Percentiles rank a stretch among this genome's conserved stretches.
These are phyloP conservation scores for Diarsia rubi DNA, from an alignment of 2,888 invertebrate genomes.

Conservation along the genomic window DNA sequence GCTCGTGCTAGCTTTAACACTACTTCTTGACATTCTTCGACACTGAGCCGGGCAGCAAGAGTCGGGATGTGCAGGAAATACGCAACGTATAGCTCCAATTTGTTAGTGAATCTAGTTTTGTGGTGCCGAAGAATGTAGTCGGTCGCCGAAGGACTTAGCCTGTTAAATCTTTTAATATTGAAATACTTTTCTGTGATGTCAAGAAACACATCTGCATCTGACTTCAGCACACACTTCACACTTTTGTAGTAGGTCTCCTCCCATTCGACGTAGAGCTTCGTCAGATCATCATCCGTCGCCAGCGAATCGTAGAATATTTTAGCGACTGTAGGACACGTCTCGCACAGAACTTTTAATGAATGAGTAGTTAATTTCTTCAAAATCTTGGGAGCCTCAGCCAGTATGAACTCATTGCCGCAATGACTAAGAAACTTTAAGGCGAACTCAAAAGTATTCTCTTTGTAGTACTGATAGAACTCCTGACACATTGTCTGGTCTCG, in stretches of 20 bases:
- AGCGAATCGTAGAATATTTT: constrained; percentile 75
- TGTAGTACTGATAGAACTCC: constrained; percentile 78
- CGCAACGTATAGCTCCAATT: constrained; percentile 76
- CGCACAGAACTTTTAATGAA: constrained; percentile 76
- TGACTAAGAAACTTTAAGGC: constrained; percentile 74
- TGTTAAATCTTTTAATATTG: constrained; percentile 46
- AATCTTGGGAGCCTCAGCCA: constrained; percentile 68
- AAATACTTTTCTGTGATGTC: constrained; percentile 77
- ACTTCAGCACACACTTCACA: constrained; percentile 74
- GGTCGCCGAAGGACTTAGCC: constrained; percentile 70
- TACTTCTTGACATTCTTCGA: constrained; percentile 75
- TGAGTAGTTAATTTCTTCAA: constrained; percentile 75
- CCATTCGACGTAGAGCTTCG: constrained; percentile 63
- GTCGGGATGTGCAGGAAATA: constrained; percentile 74
- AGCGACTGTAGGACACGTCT: constrained; percentile 72
- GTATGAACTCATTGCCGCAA: constrained; percentile 73
- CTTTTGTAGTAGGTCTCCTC: constrained; percentile 68
- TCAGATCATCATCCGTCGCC: constrained; percentile 62
- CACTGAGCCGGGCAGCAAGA: constrained; percentile 71
- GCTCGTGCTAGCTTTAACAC: constrained; percentile 74
- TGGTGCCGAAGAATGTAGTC: constrained; percentile 73
- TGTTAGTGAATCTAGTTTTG: constrained; percentile 73
- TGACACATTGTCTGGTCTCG: constrained; percentile 70
- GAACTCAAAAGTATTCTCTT: constrained; percentile 64
- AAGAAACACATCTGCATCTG: constrained; percentile 72